Conservation (phyloP, 2,888 invertebrate species). For the Cylindroiulus punctatus region DNA sequence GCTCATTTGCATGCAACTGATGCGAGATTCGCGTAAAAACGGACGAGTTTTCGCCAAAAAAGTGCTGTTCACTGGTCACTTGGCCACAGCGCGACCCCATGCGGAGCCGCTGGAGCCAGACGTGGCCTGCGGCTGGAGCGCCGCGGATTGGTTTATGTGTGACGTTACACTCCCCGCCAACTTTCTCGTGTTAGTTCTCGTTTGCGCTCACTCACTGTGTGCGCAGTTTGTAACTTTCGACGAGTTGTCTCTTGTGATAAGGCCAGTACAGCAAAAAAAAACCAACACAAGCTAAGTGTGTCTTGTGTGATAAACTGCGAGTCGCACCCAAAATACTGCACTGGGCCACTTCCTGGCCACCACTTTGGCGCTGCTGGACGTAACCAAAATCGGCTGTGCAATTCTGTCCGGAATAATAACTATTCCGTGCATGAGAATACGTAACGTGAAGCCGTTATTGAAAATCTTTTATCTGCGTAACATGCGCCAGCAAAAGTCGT, state of each 20-base stretch:
- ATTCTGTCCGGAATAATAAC: background rate
- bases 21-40: background rate
- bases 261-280: background rate
- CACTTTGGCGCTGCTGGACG: background rate
- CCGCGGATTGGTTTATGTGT: conserved; percentile 6
- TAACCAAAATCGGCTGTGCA: background rate
- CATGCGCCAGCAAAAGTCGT: no score
- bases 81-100: conserved; percentile 30
- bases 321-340: conserved; percentile 37
- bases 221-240: conserved; percentile 37
- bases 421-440: background rate
- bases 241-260: conserved; percentile 20
- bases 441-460: background rate
- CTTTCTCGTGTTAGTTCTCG: background rate
- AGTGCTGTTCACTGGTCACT: conserved; percentile 20
- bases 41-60: background rate
- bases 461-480: no score
- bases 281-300: background rate
- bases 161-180: background rate
- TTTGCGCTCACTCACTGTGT: conserved; percentile 6
- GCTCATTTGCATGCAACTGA: conserved; percentile 20
- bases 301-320: conserved; percentile 12
- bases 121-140: background rate
- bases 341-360: background rate
- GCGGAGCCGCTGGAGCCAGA: conserved; percentile 30